Conservation (phyloP, 2,797 vertebrate genomes). For the Coracias cyanogaster region DNA sequence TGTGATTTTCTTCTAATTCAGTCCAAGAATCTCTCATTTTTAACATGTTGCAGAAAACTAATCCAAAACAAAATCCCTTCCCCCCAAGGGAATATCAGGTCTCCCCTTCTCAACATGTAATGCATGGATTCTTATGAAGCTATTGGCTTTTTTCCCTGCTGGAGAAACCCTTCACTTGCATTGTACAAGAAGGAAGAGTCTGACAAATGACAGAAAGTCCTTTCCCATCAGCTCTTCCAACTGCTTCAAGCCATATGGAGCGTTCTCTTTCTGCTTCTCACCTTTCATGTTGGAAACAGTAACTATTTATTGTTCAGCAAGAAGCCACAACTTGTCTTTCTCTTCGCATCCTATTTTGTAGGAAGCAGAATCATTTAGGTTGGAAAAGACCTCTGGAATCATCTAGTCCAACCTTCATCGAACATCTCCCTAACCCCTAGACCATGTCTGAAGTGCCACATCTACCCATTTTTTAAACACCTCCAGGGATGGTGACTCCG, state of each 20-base stretch:
- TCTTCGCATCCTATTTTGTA: slow-evolving; percentile 16
- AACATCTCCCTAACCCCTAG: too few species aligned
- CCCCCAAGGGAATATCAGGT: not conserved
- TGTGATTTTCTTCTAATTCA: not conserved
- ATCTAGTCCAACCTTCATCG: too few species aligned
- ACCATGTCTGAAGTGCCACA: too few species aligned
- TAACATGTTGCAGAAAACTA: not conserved
- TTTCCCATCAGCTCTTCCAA: not conserved
- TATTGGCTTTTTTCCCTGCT: not conserved
- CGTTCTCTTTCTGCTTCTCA: not conserved
- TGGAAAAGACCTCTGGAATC: too few species aligned
- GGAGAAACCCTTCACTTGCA: not conserved
- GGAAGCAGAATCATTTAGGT: too few species aligned
- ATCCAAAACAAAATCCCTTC: not conserved
- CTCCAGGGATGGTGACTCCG: too few species aligned
- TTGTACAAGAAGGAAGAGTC: not conserved
- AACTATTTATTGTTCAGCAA: slow-evolving; percentile 54
- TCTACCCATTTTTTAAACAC: too few species aligned
- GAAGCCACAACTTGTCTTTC: slow-evolving; percentile 24
- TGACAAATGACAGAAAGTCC: not conserved
- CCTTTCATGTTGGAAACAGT: slow-evolving; percentile 24
- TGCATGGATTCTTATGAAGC: not conserved
- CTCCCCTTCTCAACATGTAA: not conserved
- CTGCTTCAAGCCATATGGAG: slow-evolving; percentile 50
- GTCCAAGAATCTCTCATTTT: not conserved